A percentile compares a stretch with the other conserved stretches of the same genome.
Conservation (phyloP, 2,797 vertebrate species). For the Galago senegalensis region DNA sequence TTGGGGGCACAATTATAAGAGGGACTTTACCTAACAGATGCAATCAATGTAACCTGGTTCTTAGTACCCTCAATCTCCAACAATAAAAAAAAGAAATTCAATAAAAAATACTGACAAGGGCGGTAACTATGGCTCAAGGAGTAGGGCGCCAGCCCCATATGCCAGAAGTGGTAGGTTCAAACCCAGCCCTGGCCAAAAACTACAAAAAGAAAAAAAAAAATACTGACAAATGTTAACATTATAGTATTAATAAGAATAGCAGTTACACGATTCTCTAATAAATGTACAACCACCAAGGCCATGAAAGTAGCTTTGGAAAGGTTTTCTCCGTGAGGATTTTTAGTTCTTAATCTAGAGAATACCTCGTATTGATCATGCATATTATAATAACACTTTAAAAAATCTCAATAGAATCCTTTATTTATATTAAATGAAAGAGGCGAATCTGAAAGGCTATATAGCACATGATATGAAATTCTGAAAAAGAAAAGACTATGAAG, state of each 20-base stretch:
- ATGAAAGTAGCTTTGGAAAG: conserved; percentile 21
- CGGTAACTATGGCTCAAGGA: too few species aligned
- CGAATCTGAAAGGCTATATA: neutral
- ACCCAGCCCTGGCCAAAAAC: too few species aligned
- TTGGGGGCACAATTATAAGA: too few species aligned
- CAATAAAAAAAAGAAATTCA: neutral
- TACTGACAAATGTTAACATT: conserved; percentile 5
- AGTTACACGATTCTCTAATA: neutral
- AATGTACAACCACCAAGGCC: neutral
- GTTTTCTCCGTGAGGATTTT: neutral
- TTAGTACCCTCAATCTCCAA: too few species aligned
- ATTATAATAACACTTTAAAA: conserved; percentile 7
- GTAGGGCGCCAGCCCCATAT: too few species aligned
- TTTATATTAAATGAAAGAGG: conserved; percentile 16
- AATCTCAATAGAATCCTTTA: neutral
- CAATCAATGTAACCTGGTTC: too few species aligned
- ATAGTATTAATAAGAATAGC: conserved; percentile 20
- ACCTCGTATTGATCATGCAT: neutral
- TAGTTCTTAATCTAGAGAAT: conserved; percentile 52
- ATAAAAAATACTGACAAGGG: neutral
- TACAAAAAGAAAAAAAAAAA: too few species aligned
- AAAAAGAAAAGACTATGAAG: conserved; percentile 11
- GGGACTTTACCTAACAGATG: too few species aligned
- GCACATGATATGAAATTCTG: neutral
- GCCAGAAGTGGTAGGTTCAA: too few species aligned